Conservation (phyloP, 1,140 invertebrate genomes). For the Drosophila bocki region DNA sequence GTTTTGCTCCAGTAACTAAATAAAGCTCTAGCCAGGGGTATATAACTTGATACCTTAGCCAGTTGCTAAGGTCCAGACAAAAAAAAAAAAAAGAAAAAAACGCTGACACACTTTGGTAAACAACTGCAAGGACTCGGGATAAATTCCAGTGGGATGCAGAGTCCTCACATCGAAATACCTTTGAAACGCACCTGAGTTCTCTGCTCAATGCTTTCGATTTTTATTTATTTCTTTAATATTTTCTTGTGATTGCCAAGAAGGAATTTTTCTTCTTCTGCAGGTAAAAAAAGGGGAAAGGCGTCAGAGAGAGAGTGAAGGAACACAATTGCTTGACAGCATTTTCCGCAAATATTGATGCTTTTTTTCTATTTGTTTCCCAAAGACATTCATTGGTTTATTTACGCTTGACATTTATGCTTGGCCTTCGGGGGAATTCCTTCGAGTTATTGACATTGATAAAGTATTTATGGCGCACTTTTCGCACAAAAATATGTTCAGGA, state of each 20-base stretch:
- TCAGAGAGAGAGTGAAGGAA: too few species aligned
- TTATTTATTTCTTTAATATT: constrained; percentile 40
- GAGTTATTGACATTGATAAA: constrained; percentile 39
- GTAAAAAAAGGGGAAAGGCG: too few species aligned
- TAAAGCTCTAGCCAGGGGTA: constrained; percentile 17
- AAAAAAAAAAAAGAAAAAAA: not conserved
- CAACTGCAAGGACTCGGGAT: constrained; percentile 15
- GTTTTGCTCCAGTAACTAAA: not conserved
- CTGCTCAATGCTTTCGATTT: constrained; percentile 30
- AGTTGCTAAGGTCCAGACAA: constrained; percentile 28
- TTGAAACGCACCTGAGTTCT: constrained; percentile 26
- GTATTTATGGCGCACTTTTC: constrained; percentile 16
- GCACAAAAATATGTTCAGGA: not conserved
- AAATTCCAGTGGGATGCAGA: constrained; percentile 30
- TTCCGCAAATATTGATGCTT: constrained; percentile 57
- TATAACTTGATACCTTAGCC: constrained; percentile 44
- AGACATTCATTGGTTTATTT: constrained; percentile 48
- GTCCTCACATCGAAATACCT: constrained; percentile 10
- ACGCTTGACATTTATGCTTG: constrained; percentile 52
- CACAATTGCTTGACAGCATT: constrained; percentile 50
- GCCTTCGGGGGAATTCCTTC: constrained; percentile 36
- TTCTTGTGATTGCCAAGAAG: not conserved
- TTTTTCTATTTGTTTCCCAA: constrained; percentile 44
- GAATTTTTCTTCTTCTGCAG: too few species aligned
- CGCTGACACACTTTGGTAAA: constrained; percentile 14